Evolutionary conservation across 2,113 vertebrate species (phyloP).

Genomic region (Rhineura floridana): DNA sequence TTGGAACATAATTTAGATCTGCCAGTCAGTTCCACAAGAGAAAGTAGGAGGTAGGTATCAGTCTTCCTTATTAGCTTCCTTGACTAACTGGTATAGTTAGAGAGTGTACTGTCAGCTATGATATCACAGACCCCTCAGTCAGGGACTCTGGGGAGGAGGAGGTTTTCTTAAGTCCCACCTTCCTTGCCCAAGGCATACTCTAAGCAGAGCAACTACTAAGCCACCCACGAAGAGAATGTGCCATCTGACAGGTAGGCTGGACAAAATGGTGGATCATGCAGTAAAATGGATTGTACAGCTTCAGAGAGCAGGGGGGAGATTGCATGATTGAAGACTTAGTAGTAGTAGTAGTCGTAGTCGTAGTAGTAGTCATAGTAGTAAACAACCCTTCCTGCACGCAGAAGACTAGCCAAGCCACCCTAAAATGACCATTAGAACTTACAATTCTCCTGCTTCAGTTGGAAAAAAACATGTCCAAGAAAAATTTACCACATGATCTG

Average conservation of each 20-base stretch:
- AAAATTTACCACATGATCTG: not conserved
- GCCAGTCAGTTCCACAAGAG: constrained; percentile 71
- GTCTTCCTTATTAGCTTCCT: too few species aligned
- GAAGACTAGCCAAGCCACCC: not conserved
- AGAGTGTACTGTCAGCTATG: not conserved
- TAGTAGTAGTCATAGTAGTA: too few species aligned
- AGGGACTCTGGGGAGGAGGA: too few species aligned
- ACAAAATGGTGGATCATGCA: not conserved
- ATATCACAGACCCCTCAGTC: not conserved
- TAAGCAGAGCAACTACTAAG: not conserved
- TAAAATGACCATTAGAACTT: not conserved
- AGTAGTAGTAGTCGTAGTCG: too few species aligned
- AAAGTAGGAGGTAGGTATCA: constrained; percentile 79
- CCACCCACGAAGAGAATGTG: not conserved
- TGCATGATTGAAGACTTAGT: not conserved
- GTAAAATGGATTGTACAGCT: not conserved
- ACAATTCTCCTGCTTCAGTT: not conserved
- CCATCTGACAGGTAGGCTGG: too few species aligned
- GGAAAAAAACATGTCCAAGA: not conserved
- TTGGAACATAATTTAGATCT: constrained; percentile 71
- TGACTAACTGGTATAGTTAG: not conserved
- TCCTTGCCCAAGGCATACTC: not conserved
- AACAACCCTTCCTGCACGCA: not conserved
- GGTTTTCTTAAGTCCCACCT: not conserved
- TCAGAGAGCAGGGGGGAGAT: not conserved